Base-by-base conservation (phyloP, 2,888 invertebrate species). In the Idaea biselata region DNA sequence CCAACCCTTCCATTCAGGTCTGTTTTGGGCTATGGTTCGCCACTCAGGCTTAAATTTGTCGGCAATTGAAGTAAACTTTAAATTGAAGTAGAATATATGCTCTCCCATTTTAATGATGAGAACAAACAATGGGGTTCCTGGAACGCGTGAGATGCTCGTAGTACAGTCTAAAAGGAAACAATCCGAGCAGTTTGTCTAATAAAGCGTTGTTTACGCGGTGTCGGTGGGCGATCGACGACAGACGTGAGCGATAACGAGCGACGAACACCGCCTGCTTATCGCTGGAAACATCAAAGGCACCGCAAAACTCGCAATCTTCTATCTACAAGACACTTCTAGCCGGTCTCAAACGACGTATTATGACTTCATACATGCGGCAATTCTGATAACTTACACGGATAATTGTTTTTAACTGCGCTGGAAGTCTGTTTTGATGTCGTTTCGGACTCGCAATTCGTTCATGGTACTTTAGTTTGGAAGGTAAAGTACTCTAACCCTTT, bases 241-340 rank as follows among this genome's bases (percentile, higher is more conserved):
- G 78, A 75, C 77, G 78, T 75, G 76, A 67, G 74, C 70, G 80
- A 82, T 81, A 84, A 78, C 70, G 63, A 71, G 67, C 75, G 71
- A 76, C 80, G 78, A 81, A 80, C 75, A 72, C 71, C 68, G 68
- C 69, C 44, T 67, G 72, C 74, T 79, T 84, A 84, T 85, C 84
- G 75, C 58, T 73, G 73, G 4, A 75, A 70, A 75, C 79, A 78
- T 86, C 85, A 86, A 87, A 87, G 73, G 67, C 60, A 68, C 73
- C 74, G 73, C 63, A 66, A 18, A 16, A 62, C 69, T 67, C 55
- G 64, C 71, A 71, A 79, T 78, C 80, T 75, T 70, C 61, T 72
- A 73, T 75, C 73, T 68, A 66, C 66, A 66, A 44, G 44, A 44
- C 44, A 14, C 44, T 44, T 44, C 44, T 44, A 44, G 44, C 44